Evolutionary conservation across 1,140 invertebrate species (phyloP), one percentile per base, ranked within the genome.

Genomic region (Andrena cerasifolii): DNA sequence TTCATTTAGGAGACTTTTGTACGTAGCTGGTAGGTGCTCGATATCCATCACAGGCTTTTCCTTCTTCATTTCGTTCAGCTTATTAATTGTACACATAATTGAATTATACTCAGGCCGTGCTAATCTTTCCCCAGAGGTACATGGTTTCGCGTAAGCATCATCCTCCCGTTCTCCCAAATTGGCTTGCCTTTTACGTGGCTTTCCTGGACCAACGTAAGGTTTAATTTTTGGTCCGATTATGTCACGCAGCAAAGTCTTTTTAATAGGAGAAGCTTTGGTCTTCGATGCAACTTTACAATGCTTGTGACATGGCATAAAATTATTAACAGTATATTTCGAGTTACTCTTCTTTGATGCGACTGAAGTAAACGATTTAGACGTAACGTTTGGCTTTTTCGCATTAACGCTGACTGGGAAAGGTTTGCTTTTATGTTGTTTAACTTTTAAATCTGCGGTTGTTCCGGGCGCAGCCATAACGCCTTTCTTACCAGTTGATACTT

Each of bases 91-190:
- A 40, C 66, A 78, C 26, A 87, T 75, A 26, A 89, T 90, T 8
- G 91, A 91, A 82, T 92, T 92, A 45, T 90, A 91, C 62, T 91
- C 86, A 7, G 90, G 90, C 31, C 78, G 78, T 14, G 49, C 51
- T 8, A 92, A 66, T 80, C 80, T 79, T 43, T 84, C 66, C 8
- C 47, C 79, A 54, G 74, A 61, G 31, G 59, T 8, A 67, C 74
- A 53, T 31, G 24, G 2, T 43, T 62, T 63, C 16, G 18, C 2
- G 6, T 21, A 45, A 56, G 3, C 2, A 36, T 8, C 68, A 47
- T 67, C 18, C 12, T 61, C 8, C 31, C 31, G 49, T 2, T 78
- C 54, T 8, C n/a, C n/a, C n/a, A n/a, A n/a, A n/a, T n/a, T n/a
- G n/a, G n/a, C n/a, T n/a, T n/a, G n/a, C n/a, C n/a, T n/a, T n/a